Conservation (phyloP, 2,113 vertebrate species). For the Sylvia atricapilla region DNA sequence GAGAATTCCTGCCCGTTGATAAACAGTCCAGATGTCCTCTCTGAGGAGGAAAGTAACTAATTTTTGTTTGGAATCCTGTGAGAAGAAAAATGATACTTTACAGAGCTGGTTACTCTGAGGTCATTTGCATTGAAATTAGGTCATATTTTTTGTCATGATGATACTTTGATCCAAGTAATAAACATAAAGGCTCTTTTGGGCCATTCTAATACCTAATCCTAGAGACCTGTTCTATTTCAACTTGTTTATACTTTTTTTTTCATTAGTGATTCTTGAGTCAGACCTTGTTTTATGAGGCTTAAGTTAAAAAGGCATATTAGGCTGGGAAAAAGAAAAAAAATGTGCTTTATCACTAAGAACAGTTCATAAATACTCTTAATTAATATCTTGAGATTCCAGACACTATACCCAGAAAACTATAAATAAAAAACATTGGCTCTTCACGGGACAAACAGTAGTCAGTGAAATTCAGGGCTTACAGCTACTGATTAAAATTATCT, state of each 20-base stretch:
- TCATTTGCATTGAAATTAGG: constrained; percentile 78
- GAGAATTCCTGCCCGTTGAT: constrained; percentile 83
- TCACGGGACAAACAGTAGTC: constrained; percentile 45
- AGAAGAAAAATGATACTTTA: constrained; percentile 85
- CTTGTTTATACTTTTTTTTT: constrained; percentile 56
- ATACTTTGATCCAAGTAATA: constrained; percentile 77
- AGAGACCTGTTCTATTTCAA: constrained; percentile 71
- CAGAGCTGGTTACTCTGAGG: constrained; percentile 81
- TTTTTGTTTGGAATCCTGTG: constrained; percentile 74
- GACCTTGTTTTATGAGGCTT: constrained; percentile 37
- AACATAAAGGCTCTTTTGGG: constrained; percentile 73
- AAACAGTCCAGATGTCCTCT: constrained; percentile 89
- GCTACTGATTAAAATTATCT: not conserved
- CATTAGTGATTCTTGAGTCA: constrained; percentile 50
- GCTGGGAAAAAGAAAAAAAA: not conserved
- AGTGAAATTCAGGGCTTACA: not conserved
- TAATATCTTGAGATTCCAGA: constrained; percentile 66
- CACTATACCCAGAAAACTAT: constrained; percentile 55
- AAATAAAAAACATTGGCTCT: constrained; percentile 69
- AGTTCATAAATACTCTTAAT: constrained; percentile 75
- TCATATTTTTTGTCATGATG: constrained; percentile 67
- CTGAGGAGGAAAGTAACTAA: constrained; percentile 76
- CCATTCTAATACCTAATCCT: constrained; percentile 74
- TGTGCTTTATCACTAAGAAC: constrained; percentile 45
- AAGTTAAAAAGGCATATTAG: constrained; percentile 55